These are phyloP conservation scores for Oreonectes daqikongensis DNA, from an alignment of 2,797 vertebrate genomes.

Conservation along the genomic window DNA sequence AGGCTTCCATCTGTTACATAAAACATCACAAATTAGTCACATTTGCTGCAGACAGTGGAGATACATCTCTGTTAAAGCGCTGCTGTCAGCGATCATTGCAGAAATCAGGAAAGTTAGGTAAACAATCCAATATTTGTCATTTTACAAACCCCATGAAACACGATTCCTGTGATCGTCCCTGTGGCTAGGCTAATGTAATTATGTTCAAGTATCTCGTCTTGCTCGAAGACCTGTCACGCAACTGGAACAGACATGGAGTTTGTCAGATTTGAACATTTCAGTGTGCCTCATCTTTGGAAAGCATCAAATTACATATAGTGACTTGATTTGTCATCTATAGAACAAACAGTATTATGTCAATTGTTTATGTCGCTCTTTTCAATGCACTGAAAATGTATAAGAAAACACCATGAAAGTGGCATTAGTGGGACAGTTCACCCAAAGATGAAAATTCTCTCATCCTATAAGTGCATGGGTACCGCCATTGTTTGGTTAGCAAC, in stretches of 20 bases:
- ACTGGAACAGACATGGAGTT: conserved; percentile 11
- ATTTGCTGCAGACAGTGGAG: conserved; percentile 30
- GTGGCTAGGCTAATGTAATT: conserved; percentile 41
- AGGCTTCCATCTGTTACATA: conserved; percentile 30
- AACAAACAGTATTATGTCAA: no score
- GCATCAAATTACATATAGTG: not conserved
- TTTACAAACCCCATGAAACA: conserved; percentile 33
- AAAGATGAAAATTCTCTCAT: no score
- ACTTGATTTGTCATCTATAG: no score
- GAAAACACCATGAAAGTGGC: not conserved
- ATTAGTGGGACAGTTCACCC: no score
- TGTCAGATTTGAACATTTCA: not conserved
- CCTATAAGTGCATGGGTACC: no score
- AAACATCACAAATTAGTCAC: conserved; percentile 30
- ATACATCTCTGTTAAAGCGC: conserved; percentile 46
- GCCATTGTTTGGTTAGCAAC: no score
- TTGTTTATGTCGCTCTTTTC: no score
- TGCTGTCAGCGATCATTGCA: conserved; percentile 45
- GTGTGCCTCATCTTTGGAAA: not conserved
- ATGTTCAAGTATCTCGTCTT: conserved; percentile 28
- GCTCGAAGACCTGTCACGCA: conserved; percentile 17
- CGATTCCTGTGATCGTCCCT: conserved; percentile 11
- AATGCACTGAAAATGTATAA: no score
- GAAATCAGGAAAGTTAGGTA: conserved; percentile 44
- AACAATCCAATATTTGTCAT: conserved; percentile 49